Base-by-base conservation (phyloP, 2,113 vertebrate genomes). In the Struthidea cinerea region DNA sequence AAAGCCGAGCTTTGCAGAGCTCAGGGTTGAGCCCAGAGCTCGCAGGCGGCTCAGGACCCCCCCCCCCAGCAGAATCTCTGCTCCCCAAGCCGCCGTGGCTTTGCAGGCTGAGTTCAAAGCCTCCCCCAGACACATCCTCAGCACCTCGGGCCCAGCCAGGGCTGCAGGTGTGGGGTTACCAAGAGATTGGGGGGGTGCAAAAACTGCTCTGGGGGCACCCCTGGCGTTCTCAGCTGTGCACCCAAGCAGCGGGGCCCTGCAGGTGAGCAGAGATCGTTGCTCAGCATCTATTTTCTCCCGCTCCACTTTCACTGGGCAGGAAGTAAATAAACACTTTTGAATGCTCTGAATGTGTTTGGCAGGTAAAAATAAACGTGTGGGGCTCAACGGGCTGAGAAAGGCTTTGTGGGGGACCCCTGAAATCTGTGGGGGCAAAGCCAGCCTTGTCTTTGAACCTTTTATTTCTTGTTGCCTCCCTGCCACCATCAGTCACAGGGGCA, bases 251-350 rank as follows among this genome's bases (percentile, higher is more conserved):
- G 55, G 67, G 64, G 55, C 68, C 76, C 83, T 89, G 96, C 95
- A 96, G 95, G 95, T 97, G 96, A 96, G 94, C 89, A 42, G 41
- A 87, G 74, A 87, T 91, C 93, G 95, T 97, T 97, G 94, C 93
- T 84, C 60, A 55, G 84, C 80, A 53, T 65, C 84, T 94, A 26
- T 89, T 92, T 93, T 91, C 26, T 59, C 32, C 32, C 5, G 44
- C 80, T 71, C 22, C 4, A 41, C 39, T 88, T 84, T 8, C 3
- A 3, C 69, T 1, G 26, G 8, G 77, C 96, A 97, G 95, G 96
- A 97, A 96, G 89, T 92, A 84, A 95, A 93, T 20, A 90, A 90
- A 80, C 73, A 15, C 19, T 90, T 73, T 0, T 21, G 64, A 63
- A 52, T 5, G 6, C 67, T 92, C 76, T 23, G 14, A 57, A 11